Conservation (phyloP, 2,113 vertebrate species). For the Macroglossus sobrinus region DNA sequence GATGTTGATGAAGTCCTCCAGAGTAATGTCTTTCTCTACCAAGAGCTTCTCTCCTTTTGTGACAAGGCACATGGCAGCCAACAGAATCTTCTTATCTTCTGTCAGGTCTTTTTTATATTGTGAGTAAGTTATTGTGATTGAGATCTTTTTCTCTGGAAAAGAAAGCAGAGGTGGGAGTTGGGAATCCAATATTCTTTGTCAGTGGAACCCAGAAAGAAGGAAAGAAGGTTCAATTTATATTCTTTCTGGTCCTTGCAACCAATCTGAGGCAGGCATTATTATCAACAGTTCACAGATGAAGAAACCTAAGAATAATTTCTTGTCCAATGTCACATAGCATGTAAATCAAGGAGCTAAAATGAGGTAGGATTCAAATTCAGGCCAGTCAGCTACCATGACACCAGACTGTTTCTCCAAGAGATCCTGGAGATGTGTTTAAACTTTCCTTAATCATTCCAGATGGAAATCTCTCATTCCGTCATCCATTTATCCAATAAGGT, state of each 20-base stretch:
- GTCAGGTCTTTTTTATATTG: constrained; percentile 84
- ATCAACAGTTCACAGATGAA: background rate
- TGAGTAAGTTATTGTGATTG: constrained; percentile 82
- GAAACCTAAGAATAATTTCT: background rate
- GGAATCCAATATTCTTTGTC: background rate
- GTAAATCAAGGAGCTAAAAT: background rate
- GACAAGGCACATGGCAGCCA: constrained; percentile 85
- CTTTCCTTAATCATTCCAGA: background rate
- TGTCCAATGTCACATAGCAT: background rate
- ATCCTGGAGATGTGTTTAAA: background rate
- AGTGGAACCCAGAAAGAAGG: background rate
- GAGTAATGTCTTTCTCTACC: constrained; percentile 85
- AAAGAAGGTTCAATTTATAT: background rate
- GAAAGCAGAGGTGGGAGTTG: constrained; percentile 11
- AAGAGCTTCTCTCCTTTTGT: constrained; percentile 77
- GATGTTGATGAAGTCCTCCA: constrained; percentile 83
- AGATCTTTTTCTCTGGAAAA: constrained; percentile 84
- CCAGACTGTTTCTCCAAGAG: background rate
- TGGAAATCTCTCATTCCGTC: background rate
- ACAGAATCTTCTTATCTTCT: constrained; percentile 85
- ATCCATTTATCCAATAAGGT: background rate
- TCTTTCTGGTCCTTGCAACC: background rate
- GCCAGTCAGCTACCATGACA: background rate
- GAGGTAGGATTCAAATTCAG: background rate
- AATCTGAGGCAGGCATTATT: background rate